Evolutionary conservation across 1,140 invertebrate genomes (phyloP).

Genomic region (Drosophila rhopaloa): DNA sequence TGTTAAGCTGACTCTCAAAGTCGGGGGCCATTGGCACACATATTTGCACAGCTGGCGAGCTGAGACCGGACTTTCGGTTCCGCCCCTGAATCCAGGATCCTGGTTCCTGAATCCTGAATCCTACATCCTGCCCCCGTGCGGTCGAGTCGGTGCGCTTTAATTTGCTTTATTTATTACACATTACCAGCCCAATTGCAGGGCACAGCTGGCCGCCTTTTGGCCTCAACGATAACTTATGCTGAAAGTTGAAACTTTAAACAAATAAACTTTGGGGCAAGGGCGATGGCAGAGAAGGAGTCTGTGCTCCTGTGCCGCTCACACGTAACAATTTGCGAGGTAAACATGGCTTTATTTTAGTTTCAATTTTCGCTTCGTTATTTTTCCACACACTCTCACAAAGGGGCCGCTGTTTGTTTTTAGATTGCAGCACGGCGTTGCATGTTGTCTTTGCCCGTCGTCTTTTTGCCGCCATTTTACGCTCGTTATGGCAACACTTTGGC

Average conservation of each 20-base stretch:
- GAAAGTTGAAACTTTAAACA: conserved; percentile 80
- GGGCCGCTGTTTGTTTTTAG: conserved; percentile 73
- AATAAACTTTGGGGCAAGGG: conserved; percentile 67
- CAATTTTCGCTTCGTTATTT: conserved; percentile 83
- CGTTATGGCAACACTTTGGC: conserved; percentile 82
- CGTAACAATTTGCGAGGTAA: conserved; percentile 78
- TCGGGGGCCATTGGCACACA: conserved; percentile 68
- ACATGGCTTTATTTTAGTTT: conserved; percentile 83
- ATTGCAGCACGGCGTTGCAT: conserved; percentile 53
- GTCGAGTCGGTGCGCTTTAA: conserved; percentile 48
- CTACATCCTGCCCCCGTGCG: conserved; percentile 3
- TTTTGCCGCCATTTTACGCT: conserved; percentile 83
- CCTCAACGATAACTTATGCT: conserved; percentile 65
- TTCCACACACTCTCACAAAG: conserved; percentile 46
- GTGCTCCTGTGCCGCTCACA: conserved; percentile 30
- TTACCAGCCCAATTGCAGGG: conserved; percentile 49
- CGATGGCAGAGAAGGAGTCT: not conserved
- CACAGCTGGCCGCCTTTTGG: conserved; percentile 29
- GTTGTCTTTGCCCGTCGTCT: conserved; percentile 72
- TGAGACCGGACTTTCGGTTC: conserved; percentile 39
- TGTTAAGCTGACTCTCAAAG: conserved; percentile 62
- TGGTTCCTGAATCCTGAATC: not conserved
- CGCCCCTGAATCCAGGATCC: conserved; percentile 7
- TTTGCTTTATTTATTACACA: conserved; percentile 69
- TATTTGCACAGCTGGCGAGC: conserved; percentile 72